Conservation (phyloP, 2,888 invertebrate genomes). For the Perithous albicinctus region DNA sequence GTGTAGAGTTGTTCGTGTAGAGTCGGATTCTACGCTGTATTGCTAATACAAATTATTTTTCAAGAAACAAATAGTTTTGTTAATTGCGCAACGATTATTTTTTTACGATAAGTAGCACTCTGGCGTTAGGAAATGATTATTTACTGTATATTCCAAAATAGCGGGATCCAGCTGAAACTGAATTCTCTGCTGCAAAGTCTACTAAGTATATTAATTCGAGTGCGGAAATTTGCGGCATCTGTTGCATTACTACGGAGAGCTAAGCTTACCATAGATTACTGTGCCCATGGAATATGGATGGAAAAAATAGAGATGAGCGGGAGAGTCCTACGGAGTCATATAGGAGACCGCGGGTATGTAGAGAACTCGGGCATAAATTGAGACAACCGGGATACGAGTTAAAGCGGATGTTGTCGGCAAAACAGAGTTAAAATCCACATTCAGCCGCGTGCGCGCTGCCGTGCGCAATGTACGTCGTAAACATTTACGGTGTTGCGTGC, state of each 20-base stretch:
- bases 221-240: slow-evolving; percentile 39
- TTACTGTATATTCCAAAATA: not conserved
- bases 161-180: no score
- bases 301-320: not conserved
- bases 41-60: no score
- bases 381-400: slow-evolving; percentile 63
- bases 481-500: slow-evolving; percentile 69
- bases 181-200: not conserved
- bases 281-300: slow-evolving; percentile 1
- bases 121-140: no score
- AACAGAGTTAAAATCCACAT: slow-evolving; percentile 64
- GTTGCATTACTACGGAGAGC: slow-evolving; percentile 32
- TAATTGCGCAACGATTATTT: no score
- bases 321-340: slow-evolving; percentile 13
- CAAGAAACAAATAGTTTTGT: no score
- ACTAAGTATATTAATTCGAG: slow-evolving; percentile 45
- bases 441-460: slow-evolving; percentile 49
- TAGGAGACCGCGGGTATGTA: slow-evolving; percentile 33
- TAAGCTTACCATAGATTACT: slow-evolving; percentile 22
- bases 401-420: slow-evolving; percentile 65
- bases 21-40: no score
- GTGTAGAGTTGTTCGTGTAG: no score
- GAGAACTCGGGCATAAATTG: slow-evolving; percentile 63
- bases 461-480: slow-evolving; percentile 65
- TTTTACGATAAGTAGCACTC: no score